Percentiles rank a stretch among this genome's conserved stretches.
phyloP scores from a whole-genome alignment of 2,888 invertebrate species.

The Ophion obscuratus region DNA sequence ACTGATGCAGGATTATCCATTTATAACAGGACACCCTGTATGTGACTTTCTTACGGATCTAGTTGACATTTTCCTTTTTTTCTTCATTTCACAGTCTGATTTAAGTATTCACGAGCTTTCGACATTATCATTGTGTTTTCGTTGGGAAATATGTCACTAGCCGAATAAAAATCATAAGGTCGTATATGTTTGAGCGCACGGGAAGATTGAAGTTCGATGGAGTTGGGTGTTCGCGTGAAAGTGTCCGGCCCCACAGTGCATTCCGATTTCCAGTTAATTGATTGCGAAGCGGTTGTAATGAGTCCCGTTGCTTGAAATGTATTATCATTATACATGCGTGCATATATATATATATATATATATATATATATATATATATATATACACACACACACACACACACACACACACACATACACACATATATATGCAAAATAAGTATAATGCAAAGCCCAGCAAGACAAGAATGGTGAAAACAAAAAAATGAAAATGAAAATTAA shows the following conservation, averaged over 20 bases:
- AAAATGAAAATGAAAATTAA: too few relatives aligned
- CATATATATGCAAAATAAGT: too few relatives aligned
- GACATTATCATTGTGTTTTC: constrained; percentile 11
- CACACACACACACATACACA: too few relatives aligned
- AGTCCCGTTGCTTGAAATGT: constrained; percentile 58
- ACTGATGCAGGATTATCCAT: too few relatives aligned
- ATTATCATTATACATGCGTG: background rate
- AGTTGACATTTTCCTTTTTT: background rate
- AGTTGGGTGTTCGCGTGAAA: constrained; percentile 58
- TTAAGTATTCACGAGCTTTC: background rate
- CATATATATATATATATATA: background rate
- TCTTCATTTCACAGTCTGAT: background rate
- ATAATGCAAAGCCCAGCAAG: too few relatives aligned
- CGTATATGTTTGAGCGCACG: constrained; percentile 32
- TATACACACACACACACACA: too few relatives aligned
- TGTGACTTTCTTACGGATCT: background rate
- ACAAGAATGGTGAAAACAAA: too few relatives aligned
- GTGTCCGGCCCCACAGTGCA: constrained; percentile 47
- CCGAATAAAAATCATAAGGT: constrained; percentile 45
- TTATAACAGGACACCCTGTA: too few relatives aligned
- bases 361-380: background rate
- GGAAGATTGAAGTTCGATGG: constrained; percentile 22
- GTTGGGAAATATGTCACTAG: constrained; percentile 32
- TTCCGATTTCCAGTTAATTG: constrained; percentile 64
- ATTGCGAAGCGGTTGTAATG: constrained; percentile 57